phyloP scores from a whole-genome alignment of 2,113 vertebrate species.

The Coreoperca whiteheadi region DNA sequence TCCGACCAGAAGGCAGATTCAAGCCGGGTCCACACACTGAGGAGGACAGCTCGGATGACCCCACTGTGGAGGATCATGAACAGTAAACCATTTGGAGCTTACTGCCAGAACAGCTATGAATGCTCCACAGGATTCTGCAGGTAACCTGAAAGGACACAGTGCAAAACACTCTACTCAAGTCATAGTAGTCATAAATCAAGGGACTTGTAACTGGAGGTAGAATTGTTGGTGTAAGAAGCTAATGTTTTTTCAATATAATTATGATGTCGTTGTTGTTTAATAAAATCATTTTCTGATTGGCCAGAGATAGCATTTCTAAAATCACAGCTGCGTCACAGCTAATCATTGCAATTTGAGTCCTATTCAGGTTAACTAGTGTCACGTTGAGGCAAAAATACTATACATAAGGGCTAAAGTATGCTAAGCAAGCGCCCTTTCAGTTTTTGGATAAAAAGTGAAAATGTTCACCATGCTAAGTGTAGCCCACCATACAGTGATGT shows the following conservation, averaged over 20 bases:
- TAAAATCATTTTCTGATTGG: no score
- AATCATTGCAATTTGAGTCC: background rate
- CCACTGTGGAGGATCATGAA: conserved; percentile 86
- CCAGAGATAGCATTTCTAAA: no score
- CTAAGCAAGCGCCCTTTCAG: background rate
- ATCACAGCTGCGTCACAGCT: background rate
- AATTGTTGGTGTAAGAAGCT: background rate
- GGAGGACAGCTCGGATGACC: conserved; percentile 79
- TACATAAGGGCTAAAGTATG: no score
- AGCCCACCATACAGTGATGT: background rate
- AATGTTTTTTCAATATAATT: no score
- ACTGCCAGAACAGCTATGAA: conserved; percentile 84
- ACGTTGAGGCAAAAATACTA: no score
- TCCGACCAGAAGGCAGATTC: conserved; percentile 1
- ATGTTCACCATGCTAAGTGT: no score
- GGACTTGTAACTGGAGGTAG: background rate
- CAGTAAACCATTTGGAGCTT: conserved; percentile 83
- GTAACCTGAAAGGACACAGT: conserved; percentile 40
- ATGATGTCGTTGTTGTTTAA: no score
- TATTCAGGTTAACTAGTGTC: background rate
- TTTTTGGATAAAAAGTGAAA: background rate
- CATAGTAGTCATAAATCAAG: background rate
- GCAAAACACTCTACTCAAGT: background rate
- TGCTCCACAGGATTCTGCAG: conserved; percentile 84
- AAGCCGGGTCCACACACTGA: conserved; percentile 1